Evolutionary conservation across 1,140 invertebrate species (phyloP).

Genomic region (Brachionus plicatilis): DNA sequence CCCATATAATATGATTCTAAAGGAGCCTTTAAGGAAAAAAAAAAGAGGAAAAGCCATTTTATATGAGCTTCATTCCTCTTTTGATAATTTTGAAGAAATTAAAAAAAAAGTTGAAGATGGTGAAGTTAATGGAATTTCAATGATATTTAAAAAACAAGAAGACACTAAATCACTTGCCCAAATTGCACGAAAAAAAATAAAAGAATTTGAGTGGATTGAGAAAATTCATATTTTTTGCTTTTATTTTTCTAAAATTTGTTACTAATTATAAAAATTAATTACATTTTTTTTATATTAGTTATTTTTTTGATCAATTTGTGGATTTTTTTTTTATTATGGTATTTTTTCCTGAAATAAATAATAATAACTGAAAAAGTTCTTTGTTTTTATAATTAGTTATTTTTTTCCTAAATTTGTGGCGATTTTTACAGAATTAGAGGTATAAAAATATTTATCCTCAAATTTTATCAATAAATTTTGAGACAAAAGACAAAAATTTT

Average conservation of each 20-base stretch:
- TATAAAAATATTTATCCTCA: not conserved
- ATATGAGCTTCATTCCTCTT: not conserved
- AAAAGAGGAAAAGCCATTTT: not conserved
- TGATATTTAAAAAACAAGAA: too few species aligned
- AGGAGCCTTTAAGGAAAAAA: not conserved
- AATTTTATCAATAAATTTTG: too few species aligned
- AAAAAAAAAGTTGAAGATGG: not conserved
- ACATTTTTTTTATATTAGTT: not conserved
- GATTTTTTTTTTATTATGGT: not conserved
- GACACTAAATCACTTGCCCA: not conserved
- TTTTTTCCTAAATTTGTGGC: not conserved
- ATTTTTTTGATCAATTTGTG: not conserved
- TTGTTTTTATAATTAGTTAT: not conserved
- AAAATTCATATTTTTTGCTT: not conserved
- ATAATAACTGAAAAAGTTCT: not conserved
- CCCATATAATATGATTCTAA: not conserved
- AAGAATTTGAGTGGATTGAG: not conserved
- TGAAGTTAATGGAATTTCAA: too few species aligned
- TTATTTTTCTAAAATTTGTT: not conserved
- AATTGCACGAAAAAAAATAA: not conserved
- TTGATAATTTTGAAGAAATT: not conserved
- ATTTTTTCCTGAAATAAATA: not conserved
- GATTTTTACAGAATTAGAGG: not conserved
- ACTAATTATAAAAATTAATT: not conserved
- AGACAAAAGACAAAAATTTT: too few species aligned